A percentile compares a stretch with the other conserved stretches of the same genome.
These are phyloP conservation scores for Euwallacea fornicatus DNA, from an alignment of 1,140 invertebrate species.

Conservation along the genomic window DNA sequence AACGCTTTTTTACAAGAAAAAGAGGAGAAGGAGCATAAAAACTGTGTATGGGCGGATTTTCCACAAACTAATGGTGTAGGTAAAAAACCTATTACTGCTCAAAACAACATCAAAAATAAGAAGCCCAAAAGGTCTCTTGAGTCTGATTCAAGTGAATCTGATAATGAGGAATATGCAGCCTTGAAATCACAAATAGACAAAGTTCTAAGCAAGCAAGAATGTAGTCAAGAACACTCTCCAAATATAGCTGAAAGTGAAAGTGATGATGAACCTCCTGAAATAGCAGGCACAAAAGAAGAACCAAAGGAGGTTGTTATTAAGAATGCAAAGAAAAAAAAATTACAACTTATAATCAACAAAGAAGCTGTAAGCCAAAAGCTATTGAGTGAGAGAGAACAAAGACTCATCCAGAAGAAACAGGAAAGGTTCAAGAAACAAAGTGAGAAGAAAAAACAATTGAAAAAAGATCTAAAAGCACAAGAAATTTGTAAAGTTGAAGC, in stretches of 20 bases:
- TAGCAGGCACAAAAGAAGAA: slow-evolving; percentile 37
- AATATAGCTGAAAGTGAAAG: slow-evolving; percentile 37
- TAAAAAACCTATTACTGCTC: slow-evolving; percentile 28
- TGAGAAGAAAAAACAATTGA: slow-evolving; percentile 30
- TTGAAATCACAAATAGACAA: slow-evolving; percentile 36
- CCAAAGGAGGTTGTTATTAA: slow-evolving; percentile 33
- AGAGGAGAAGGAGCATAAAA: slow-evolving; percentile 54
- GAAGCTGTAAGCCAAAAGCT: slow-evolving; percentile 9
- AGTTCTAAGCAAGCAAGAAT: slow-evolving; percentile 29
- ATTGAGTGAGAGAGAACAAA: slow-evolving; percentile 24
- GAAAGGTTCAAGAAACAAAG: slow-evolving; percentile 37
- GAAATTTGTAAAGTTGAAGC: slow-evolving; percentile 13
- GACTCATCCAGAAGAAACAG: slow-evolving; percentile 30
- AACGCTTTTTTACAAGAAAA: slow-evolving; percentile 60
- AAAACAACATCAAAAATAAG: background rate
- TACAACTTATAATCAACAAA: slow-evolving; percentile 39
- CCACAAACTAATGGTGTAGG: slow-evolving; percentile 26
- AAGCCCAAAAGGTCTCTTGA: background rate
- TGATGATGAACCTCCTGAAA: slow-evolving; percentile 39
- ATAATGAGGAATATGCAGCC: slow-evolving; percentile 28
- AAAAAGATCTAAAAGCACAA: slow-evolving; percentile 18
- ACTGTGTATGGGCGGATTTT: slow-evolving; percentile 60
- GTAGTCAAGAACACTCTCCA: background rate
- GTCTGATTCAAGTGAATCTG: slow-evolving; percentile 5
- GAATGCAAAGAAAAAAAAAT: slow-evolving; percentile 34